Base-by-base conservation (phyloP, 2,797 vertebrate genomes). In the Heliangelus exortis region DNA sequence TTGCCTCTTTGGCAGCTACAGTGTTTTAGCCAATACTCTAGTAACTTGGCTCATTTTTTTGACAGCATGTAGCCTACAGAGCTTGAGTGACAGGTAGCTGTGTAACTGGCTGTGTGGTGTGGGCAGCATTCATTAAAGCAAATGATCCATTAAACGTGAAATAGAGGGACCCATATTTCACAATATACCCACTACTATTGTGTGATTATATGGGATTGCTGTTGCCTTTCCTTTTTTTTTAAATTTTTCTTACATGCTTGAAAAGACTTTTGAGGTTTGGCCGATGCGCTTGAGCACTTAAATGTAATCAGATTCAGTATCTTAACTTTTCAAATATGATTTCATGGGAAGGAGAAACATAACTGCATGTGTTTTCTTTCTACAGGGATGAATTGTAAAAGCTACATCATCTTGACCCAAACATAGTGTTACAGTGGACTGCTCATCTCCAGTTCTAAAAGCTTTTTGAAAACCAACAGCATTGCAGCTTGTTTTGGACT, bases 311-410 rank as follows among this genome's bases (percentile, higher is more conserved):
- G 85, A 92, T 76, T 91, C 66, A 63, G 19, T 82, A 77, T 39
- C 28, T 80, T 61, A 93, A 50, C 55, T 87, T 77, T 62, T 92
- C 50, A 96, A 63, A 25, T 81, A 25, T 19, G 31, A 65, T 84
- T 90, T 88, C 54, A 53, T 84, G 14, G 31, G 73, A 50, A 92
- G n/a, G 57, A 89, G 80, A 75, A 89, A 62, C 55, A 45, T 96
- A 93, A 96, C 73, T 72, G 53, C 78, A 23, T 68, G 81, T 97
- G 95, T 97, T 95, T 96, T 89, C 84, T 95, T 94, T 95, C 91
- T 93, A 22, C 98, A 99, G 99, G 98, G 99, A 99, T 98, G 99
- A 99, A 98, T 98, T 99, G 96, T 99, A 98, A 99, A 96, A 98
- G 98, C 98, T 97, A 97, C 98, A 82, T 97, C 97, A 97, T 97